These are phyloP conservation scores for Oncorhynchus mykiss DNA, from an alignment of 2,113 vertebrate species.

Conservation along the genomic window DNA sequence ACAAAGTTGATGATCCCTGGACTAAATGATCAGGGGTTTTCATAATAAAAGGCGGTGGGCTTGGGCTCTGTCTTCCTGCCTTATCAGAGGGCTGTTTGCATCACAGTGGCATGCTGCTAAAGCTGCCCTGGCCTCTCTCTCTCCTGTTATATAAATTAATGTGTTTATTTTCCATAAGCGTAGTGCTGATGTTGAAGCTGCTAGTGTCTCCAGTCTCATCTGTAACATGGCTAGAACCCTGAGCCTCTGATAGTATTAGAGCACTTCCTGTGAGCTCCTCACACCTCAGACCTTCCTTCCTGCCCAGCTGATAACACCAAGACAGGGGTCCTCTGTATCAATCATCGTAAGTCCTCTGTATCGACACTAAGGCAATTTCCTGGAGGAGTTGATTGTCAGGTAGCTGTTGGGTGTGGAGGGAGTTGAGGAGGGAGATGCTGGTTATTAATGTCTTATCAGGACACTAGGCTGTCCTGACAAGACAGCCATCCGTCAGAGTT, in stretches of 20 bases:
- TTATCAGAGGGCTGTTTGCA: slow-evolving; percentile 17
- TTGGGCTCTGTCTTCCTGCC: slow-evolving; percentile 27
- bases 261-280: slow-evolving; percentile 20
- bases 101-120: not conserved
- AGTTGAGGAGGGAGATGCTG: slow-evolving; percentile 11
- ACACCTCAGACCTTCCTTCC: slow-evolving; percentile 23
- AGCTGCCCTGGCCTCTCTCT: not conserved
- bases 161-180: not conserved
- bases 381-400: slow-evolving; percentile 41
- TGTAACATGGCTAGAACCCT: slow-evolving; percentile 7
- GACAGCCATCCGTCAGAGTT: slow-evolving; percentile 33
- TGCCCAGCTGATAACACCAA: slow-evolving; percentile 27
- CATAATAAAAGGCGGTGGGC: slow-evolving; percentile 23
- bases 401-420: slow-evolving; percentile 31
- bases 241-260: slow-evolving; percentile 23
- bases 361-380: slow-evolving; percentile 58
- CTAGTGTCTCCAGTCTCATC: not conserved
- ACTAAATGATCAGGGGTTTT: slow-evolving; percentile 16
- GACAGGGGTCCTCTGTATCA: slow-evolving; percentile 19
- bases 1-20: not conserved
- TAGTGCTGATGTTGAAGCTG: not conserved
- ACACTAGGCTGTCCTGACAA: slow-evolving; percentile 17
- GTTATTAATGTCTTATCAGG: slow-evolving; percentile 64
- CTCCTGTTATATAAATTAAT: not conserved
- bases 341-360: slow-evolving; percentile 31